Conservation (phyloP, 2,113 vertebrate species). For the Oenanthe oenanthe region DNA sequence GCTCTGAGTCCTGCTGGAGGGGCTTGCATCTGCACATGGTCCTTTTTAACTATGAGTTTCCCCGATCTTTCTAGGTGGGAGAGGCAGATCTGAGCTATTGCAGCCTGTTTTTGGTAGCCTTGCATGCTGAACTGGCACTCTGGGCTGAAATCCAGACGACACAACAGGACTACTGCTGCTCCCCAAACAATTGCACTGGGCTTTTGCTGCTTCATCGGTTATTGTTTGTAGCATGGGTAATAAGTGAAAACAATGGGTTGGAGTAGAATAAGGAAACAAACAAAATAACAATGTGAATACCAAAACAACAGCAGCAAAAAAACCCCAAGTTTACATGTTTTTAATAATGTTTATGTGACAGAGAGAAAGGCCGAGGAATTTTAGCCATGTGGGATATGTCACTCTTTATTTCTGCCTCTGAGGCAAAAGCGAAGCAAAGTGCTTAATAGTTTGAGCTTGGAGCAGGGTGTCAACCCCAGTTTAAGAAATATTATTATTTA, state of each 20-base stretch:
- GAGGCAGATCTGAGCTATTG: neutral
- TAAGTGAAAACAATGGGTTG: slow-evolving; percentile 70
- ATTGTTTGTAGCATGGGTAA: slow-evolving; percentile 56
- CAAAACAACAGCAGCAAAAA: slow-evolving; percentile 50
- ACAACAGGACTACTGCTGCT: slow-evolving; percentile 34
- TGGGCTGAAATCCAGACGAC: neutral
- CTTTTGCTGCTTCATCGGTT: slow-evolving; percentile 56
- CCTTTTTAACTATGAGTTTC: neutral
- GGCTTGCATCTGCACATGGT: neutral
- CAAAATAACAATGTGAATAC: slow-evolving; percentile 54
- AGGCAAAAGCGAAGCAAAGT: slow-evolving; percentile 45
- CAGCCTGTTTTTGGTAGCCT: slow-evolving; percentile 6
- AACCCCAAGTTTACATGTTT: slow-evolving; percentile 20
- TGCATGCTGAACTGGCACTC: neutral
- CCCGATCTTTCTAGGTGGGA: neutral
- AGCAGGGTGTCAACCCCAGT: slow-evolving; percentile 53
- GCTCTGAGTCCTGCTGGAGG: neutral
- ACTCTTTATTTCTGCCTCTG: slow-evolving; percentile 63
- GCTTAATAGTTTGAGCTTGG: slow-evolving; percentile 18
- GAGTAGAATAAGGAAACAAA: slow-evolving; percentile 56
- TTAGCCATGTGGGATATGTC: slow-evolving; percentile 49
- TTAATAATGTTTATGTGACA: slow-evolving; percentile 66
- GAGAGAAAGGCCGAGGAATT: slow-evolving; percentile 59
- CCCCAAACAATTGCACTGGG: slow-evolving; percentile 58
- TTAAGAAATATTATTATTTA: slow-evolving; percentile 38